These are phyloP conservation scores for Mus minutoides DNA, from an alignment of 2,797 vertebrate species.

Conservation along the genomic window DNA sequence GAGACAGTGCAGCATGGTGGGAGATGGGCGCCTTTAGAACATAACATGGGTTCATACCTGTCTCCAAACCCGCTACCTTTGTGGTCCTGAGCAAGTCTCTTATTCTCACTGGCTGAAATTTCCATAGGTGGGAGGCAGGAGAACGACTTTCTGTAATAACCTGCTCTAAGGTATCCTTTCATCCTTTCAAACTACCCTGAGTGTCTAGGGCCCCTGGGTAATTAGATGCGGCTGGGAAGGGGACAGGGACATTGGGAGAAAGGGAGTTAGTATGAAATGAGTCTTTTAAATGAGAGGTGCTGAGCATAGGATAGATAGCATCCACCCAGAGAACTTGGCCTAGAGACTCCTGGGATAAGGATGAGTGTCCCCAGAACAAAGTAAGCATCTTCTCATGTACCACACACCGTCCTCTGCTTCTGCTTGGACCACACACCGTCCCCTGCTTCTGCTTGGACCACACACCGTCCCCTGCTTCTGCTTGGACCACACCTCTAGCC, in stretches of 20 bases:
- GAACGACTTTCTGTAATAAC: neutral
- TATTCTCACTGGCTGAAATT: neutral
- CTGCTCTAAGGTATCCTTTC: neutral
- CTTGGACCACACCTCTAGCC: too few species aligned
- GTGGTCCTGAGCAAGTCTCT: neutral
- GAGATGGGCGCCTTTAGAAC: neutral
- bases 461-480: neutral
- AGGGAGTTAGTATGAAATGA: neutral
- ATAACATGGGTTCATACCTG: neutral
- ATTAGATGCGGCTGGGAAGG: neutral
- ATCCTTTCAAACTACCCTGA: neutral
- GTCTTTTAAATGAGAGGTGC: neutral
- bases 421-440: too few species aligned
- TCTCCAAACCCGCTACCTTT: neutral
- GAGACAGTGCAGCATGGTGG: neutral
- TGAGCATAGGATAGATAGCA: neutral
- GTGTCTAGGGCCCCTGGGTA: neutral
- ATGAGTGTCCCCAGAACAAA: neutral
- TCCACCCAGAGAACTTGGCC: neutral
- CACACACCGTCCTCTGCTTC: rapidly evolving
- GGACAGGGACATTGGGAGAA: neutral
- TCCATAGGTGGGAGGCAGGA: neutral
- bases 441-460: neutral
- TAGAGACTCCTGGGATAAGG: neutral
- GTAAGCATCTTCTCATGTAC: neutral